These are phyloP conservation scores for Pachycephala philippinensis DNA, from an alignment of 2,113 vertebrate species.

Conservation along the genomic window DNA sequence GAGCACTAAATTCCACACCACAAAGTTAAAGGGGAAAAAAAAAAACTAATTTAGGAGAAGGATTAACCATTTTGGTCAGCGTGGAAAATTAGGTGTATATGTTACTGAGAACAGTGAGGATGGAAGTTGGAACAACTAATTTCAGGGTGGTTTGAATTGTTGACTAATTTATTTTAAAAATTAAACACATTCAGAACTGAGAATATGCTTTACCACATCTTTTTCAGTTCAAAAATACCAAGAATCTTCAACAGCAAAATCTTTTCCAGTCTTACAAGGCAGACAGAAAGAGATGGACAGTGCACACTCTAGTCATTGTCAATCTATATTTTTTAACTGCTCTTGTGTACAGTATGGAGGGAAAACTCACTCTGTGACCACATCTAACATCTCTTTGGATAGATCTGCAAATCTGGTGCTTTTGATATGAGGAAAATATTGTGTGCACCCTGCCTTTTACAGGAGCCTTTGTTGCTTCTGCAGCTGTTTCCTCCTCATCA, in stretches of 20 bases:
- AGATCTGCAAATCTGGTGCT: neutral
- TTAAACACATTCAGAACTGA: neutral
- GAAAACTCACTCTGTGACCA: neutral
- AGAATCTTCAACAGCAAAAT: neutral
- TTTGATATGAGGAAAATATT: neutral
- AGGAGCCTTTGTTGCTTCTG: neutral
- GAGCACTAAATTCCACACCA: slow-evolving; percentile 79
- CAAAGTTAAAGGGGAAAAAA: slow-evolving; percentile 71
- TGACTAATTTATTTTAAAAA: slow-evolving; percentile 53
- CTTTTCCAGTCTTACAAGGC: neutral
- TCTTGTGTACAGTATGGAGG: neutral
- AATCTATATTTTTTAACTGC: neutral
- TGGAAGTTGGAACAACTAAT: slow-evolving; percentile 47
- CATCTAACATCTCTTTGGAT: neutral
- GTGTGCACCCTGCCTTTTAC: neutral
- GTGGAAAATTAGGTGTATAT: slow-evolving; percentile 72
- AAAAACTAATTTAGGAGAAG: slow-evolving; percentile 76
- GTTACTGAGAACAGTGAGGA: slow-evolving; percentile 17
- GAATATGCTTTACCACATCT: neutral
- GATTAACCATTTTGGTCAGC: slow-evolving; percentile 78
- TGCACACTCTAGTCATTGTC: neutral
- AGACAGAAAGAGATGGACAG: neutral
- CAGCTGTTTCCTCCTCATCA: neutral
- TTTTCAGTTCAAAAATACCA: neutral
- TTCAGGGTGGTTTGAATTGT: neutral